phyloP scores from a whole-genome alignment of 1,140 invertebrate species.

The Drosophila kikkawai region DNA sequence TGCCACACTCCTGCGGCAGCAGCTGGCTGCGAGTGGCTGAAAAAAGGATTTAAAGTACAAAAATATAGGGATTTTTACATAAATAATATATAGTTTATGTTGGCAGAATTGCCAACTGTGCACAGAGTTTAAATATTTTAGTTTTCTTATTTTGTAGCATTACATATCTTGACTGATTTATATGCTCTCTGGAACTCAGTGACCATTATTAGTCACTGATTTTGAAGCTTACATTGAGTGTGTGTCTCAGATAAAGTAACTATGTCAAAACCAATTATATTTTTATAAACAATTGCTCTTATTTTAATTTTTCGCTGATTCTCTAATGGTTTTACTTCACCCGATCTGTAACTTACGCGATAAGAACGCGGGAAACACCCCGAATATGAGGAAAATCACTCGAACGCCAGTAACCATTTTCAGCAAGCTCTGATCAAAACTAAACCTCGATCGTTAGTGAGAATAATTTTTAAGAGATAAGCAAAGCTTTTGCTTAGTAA shows the following conservation, averaged over 20 bases:
- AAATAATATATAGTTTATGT: no score
- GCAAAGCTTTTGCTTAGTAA: neutral
- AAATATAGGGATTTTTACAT: neutral
- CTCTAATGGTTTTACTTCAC: neutral
- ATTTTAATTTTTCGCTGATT: neutral
- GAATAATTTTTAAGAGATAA: neutral
- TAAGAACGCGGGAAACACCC: neutral
- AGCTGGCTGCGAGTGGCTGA: neutral
- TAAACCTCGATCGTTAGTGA: no score
- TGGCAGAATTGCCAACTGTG: neutral
- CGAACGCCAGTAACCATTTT: neutral
- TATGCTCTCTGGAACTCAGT: neutral
- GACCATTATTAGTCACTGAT: neutral
- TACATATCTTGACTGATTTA: neutral
- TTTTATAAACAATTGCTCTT: no score
- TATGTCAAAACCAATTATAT: neutral
- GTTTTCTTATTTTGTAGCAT: no score
- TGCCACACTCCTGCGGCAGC: conserved; percentile 16
- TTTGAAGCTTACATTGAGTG: neutral
- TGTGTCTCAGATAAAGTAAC: neutral
- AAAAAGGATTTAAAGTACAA: neutral
- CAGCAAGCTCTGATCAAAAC: neutral
- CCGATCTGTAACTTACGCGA: conserved; percentile 3
- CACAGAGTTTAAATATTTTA: neutral
- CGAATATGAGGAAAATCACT: neutral